Evolutionary conservation across 2,888 invertebrate genomes (phyloP), one percentile per base, ranked within the genome.

Genomic region (Lathronympha strigana): DNA sequence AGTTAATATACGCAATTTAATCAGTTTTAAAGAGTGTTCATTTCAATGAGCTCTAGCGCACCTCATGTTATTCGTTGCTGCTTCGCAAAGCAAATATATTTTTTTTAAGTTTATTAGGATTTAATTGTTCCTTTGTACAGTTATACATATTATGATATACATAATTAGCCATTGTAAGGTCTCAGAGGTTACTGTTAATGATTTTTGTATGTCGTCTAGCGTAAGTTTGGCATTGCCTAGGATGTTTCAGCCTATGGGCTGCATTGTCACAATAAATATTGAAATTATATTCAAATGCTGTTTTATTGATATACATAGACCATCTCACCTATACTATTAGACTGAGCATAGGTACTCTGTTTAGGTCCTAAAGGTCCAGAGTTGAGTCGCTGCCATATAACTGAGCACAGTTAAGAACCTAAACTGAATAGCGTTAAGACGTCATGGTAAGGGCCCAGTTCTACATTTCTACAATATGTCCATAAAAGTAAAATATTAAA

Each of bases 251-350:
- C 76, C 74, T 64, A 71, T 74, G 78, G 79, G 82, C 79, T 74
- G 63, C 67, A 55, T 77, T 80, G 81, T 86, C 86, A 86, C 83
- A 87, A 87, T 87, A 87, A 85, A 87, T 68, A 72, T 61, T 67
- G 62, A 75, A 79, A 76, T 71, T 76, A 69, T 76, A 76, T 72
- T 57, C 68, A 67, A 25, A 69, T 62, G 67, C 67, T 77, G 76
- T 85, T 81, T 82, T 58, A 78, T 73, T 79, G 36, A 11, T 57
- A 49, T 17, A 64, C 21, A 21, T 54, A 2, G 15, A 53, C 38
- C 9, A 40, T 45, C 43, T 19, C 50, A n/a, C n/a, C n/a, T n/a
- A n/a, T n/a, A n/a, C n/a, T n/a, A n/a, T n/a, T n/a, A n/a, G n/a
- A n/a, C n/a, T n/a, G n/a, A n/a, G n/a, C n/a, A n/a, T n/a, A n/a